Percentiles rank a stretch among this genome's conserved stretches.
Evolutionary conservation across 2,113 vertebrate genomes (phyloP).

Genomic region (Passer domesticus): DNA sequence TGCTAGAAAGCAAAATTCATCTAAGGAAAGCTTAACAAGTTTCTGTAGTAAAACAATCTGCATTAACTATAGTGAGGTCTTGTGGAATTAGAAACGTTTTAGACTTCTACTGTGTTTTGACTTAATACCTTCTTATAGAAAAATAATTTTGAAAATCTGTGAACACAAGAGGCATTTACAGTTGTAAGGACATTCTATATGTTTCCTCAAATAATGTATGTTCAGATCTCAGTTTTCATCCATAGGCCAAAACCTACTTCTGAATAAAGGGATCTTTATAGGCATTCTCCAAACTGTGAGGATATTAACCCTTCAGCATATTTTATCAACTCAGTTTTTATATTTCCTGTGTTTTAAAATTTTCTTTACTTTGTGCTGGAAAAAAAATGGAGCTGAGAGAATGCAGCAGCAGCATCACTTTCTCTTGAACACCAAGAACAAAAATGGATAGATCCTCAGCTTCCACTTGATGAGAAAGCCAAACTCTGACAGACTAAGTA

Average conservation of each 20-base stretch:
- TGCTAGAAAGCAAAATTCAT: background rate
- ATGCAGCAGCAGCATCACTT: background rate
- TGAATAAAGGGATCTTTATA: background rate
- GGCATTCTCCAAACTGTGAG: background rate
- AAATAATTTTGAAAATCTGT: background rate
- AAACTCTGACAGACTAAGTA: background rate
- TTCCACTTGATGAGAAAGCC: background rate
- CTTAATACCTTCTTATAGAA: background rate
- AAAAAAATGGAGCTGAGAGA: background rate
- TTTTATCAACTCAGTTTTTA: background rate
- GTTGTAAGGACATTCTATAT: background rate
- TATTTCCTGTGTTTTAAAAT: background rate
- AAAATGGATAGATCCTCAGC: background rate
- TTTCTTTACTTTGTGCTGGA: background rate
- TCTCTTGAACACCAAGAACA: background rate
- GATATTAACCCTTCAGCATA: background rate
- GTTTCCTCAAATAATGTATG: background rate
- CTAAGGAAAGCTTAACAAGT: background rate
- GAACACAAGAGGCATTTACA: background rate
- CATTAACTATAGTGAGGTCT: background rate
- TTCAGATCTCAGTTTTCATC: background rate
- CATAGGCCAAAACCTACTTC: background rate
- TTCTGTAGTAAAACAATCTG: background rate
- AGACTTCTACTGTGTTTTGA: background rate
- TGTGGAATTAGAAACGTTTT: background rate